These are phyloP conservation scores for Scomber scombrus DNA, from an alignment of 2,113 vertebrate species.

Conservation along the genomic window DNA sequence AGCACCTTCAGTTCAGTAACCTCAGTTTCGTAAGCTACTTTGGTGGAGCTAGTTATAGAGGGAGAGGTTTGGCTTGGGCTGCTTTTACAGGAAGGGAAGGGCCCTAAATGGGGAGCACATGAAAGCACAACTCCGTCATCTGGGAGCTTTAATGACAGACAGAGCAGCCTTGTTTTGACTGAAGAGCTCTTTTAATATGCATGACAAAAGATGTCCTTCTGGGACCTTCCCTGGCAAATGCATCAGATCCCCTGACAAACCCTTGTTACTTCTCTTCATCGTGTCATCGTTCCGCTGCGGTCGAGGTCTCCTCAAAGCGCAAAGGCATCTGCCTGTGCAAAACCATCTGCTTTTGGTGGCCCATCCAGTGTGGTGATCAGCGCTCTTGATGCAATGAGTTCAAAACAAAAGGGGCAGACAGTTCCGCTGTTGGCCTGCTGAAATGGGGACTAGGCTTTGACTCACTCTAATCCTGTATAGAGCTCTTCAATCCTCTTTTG, in stretches of 20 bases:
- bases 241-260: slow-evolving; percentile 50
- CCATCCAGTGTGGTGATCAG: slow-evolving; percentile 23
- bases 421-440: slow-evolving; percentile 44
- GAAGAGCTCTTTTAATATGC: slow-evolving; percentile 75
- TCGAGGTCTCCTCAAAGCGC: slow-evolving; percentile 24
- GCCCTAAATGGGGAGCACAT: slow-evolving; percentile 65
- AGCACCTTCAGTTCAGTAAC: neutral
- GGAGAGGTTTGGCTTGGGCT: slow-evolving; percentile 38
- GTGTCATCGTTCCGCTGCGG: slow-evolving; percentile 39
- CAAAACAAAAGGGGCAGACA: slow-evolving; percentile 48
- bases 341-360: slow-evolving; percentile 38
- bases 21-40: slow-evolving; percentile 18
- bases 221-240: slow-evolving; percentile 50
- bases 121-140: slow-evolving; percentile 75
- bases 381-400: slow-evolving; percentile 34
- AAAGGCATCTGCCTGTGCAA: slow-evolving; percentile 32
- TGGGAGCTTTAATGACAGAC: slow-evolving; percentile 78
- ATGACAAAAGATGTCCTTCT: slow-evolving; percentile 72
- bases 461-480: slow-evolving; percentile 35
- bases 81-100: slow-evolving; percentile 74
- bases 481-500: slow-evolving; percentile 33
- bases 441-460: slow-evolving; percentile 51
- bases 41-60: slow-evolving; percentile 29
- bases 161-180: slow-evolving; percentile 78
- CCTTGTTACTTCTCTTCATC: slow-evolving; percentile 39